Percentiles rank a stretch among this genome's conserved stretches.
Conservation (phyloP, 2,113 vertebrate species). For the Butastur rufipennis region DNA sequence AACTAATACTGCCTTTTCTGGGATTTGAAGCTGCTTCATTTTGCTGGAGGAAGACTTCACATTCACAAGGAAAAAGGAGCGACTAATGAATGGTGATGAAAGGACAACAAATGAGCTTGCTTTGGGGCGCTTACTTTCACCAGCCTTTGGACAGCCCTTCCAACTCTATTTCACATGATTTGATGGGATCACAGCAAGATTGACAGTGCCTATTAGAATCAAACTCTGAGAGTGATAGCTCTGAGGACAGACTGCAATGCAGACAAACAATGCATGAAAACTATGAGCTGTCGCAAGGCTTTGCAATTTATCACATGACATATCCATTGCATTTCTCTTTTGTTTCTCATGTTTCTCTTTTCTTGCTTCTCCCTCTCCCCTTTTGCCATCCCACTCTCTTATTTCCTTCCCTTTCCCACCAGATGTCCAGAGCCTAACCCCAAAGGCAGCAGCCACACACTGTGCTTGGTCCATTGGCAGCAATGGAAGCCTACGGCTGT, state of each 20-base stretch:
- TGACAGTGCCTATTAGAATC: background rate
- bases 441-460: background rate
- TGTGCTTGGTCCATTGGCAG: background rate
- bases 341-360: background rate
- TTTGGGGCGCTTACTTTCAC: background rate
- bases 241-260: background rate
- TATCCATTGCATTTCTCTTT: background rate
- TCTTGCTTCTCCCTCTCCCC: background rate
- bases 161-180: background rate
- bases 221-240: background rate
- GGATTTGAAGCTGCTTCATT: background rate
- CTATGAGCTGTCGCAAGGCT: background rate
- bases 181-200: background rate
- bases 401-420: background rate
- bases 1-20: background rate
- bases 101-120: background rate
- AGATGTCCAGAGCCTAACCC: background rate
- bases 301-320: background rate
- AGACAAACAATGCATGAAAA: background rate
- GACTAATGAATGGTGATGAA: background rate
- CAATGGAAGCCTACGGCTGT: background rate
- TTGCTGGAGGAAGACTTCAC: background rate
- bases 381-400: background rate
- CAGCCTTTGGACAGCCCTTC: background rate
- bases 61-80: background rate